Percentiles rank a stretch among this genome's conserved stretches.
Evolutionary conservation across 2,888 invertebrate genomes (phyloP).

Genomic region (Macrophya annulata): DNA sequence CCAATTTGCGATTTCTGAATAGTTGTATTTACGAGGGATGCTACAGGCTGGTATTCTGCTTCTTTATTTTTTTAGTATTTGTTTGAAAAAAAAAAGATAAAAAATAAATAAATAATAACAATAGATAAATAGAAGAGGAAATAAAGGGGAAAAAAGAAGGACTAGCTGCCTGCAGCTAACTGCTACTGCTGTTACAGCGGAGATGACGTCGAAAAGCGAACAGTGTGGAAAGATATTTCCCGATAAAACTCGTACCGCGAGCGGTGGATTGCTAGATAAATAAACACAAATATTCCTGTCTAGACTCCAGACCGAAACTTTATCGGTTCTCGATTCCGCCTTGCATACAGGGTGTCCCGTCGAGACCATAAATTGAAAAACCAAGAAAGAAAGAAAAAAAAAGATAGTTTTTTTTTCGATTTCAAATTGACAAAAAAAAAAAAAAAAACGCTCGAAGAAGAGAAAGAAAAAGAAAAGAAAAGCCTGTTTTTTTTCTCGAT

Average conservation of each 20-base stretch:
- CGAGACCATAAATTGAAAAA: slow-evolving; percentile 20
- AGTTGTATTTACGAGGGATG: not conserved
- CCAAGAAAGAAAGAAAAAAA: not conserved
- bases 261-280: slow-evolving; percentile 41
- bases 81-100: not conserved
- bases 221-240: slow-evolving; percentile 50
- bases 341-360: slow-evolving; percentile 15
- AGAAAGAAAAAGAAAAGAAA: not conserved
- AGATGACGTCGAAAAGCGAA: slow-evolving; percentile 28
- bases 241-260: slow-evolving; percentile 29
- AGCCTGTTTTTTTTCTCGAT: not conserved
- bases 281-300: slow-evolving; percentile 40
- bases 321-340: slow-evolving; percentile 48
- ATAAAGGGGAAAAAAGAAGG: no score
- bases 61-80: not conserved
- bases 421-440: not conserved
- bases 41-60: not conserved
- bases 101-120: not conserved
- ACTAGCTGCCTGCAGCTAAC: not conserved
- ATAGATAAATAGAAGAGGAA: not conserved
- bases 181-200: not conserved
- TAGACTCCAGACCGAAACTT: slow-evolving; percentile 49
- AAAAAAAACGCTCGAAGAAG: not conserved
- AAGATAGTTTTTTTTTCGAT: not conserved
- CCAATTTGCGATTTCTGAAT: not conserved